Percentiles rank a stretch among this genome's conserved stretches.
phyloP scores from a whole-genome alignment of 2,888 invertebrate genomes.

The Temnothorax ravouxi region DNA sequence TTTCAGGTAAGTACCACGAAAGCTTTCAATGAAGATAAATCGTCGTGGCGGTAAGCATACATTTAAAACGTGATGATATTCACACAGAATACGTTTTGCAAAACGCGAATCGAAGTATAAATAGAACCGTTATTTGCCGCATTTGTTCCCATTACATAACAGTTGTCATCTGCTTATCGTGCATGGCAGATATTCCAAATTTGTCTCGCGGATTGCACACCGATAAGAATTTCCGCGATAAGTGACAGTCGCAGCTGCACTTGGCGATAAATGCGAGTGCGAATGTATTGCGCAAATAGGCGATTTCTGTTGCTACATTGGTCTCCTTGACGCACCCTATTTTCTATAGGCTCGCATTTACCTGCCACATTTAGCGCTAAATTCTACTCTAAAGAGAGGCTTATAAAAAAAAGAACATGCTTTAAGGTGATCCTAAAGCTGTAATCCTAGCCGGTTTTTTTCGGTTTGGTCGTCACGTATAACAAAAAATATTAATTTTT shows the following conservation, averaged over 20 bases:
- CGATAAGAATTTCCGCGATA: slow-evolving; percentile 52
- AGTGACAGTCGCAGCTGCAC: slow-evolving; percentile 30
- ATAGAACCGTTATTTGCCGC: not conserved
- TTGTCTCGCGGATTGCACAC: slow-evolving; percentile 33
- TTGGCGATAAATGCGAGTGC: slow-evolving; percentile 44
- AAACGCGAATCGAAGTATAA: not conserved
- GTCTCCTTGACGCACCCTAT: slow-evolving; percentile 44
- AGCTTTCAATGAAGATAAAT: not conserved
- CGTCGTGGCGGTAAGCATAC: slow-evolving; percentile 12
- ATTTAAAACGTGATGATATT: not conserved
- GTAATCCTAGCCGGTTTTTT: no score
- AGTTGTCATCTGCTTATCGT: not conserved
- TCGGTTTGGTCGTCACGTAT: no score
- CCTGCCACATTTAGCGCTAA: not conserved
- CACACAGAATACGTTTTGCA: not conserved
- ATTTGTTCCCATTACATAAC: slow-evolving; percentile 17
- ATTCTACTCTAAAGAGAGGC: not conserved
- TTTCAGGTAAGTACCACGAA: slow-evolving; percentile 60
- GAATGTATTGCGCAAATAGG: slow-evolving; percentile 47
- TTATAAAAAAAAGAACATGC: not conserved
- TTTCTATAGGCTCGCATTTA: not conserved
- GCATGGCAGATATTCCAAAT: not conserved
- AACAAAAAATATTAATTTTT: no score
- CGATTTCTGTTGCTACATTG: not conserved
- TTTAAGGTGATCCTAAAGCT: no score